Base-by-base conservation (phyloP, 2,113 vertebrate species). In the Pandion haliaetus region DNA sequence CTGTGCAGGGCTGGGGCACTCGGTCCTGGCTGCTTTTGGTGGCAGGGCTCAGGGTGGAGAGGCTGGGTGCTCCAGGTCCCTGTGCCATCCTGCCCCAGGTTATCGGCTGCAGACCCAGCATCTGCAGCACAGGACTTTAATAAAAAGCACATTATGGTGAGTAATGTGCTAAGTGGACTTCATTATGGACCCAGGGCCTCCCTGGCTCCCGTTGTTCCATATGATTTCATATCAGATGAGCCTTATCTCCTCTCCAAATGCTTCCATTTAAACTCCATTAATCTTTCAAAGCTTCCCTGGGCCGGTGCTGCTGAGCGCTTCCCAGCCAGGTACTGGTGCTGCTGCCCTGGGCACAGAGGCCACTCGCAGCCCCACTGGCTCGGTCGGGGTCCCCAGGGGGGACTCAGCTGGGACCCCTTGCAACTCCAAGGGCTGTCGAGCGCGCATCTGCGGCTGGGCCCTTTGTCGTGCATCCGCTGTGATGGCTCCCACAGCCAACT, bases 211-310 rank as follows among this genome's bases (percentile, higher is more conserved):
- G 28, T 82, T 90, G 93, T 96, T 96, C 95, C 82, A 31, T 92
- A 44, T 58, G 92, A 96, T 95, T 98, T 98, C 92, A 8, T 97
- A 96, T 96, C 95, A 94, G 96, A 91, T 79, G 88, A 95, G 95
- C 92, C 96, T 97, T 97, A 97, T 97, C 97, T 97, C 86, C 91
- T 85, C 92, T 97, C 95, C 94, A 85, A 97, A 96, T 17, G 42
- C 74, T 95, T 97, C 96, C 91, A 95, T 97, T 98, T 98, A 97
- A 97, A 96, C 93, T 93, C 94, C 59, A 97, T 98, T 97, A 93
- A 97, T 98, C 97, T 97, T 79, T 87, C 82, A 90, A 77, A 96
- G 88, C 71, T 90, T 88, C 82, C 49, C 88, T 20, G 67, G 59
- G 54, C 59, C 67, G 28, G 45, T 3, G 10, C 92, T 58, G 76